These are phyloP conservation scores for Tenthredo livida DNA, from an alignment of 2,888 invertebrate species.

Conservation along the genomic window DNA sequence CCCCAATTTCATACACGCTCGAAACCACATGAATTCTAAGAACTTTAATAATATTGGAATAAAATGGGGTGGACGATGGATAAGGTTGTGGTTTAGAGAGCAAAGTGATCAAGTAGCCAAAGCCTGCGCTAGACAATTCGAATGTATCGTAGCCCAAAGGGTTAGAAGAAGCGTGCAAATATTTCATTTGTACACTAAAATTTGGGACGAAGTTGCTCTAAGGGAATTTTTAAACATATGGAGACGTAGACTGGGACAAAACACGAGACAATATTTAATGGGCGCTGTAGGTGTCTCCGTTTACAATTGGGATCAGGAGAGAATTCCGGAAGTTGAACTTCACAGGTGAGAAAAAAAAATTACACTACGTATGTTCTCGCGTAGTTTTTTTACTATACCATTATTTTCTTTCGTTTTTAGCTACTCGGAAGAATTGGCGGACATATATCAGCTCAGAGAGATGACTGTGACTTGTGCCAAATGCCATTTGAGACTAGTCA, in stretches of 20 bases:
- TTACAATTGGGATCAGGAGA: conserved; percentile 83
- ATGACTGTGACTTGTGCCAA: conserved; percentile 80
- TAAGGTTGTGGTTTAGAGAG: conserved; percentile 69
- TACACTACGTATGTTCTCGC: not conserved
- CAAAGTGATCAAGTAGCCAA: conserved; percentile 68
- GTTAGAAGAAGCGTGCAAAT: conserved; percentile 83
- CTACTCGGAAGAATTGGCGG: conserved; percentile 81
- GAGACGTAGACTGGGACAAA: conserved; percentile 77
- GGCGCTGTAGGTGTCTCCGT: conserved; percentile 80
- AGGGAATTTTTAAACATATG: conserved; percentile 79
- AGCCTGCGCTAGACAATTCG: conserved; percentile 71
- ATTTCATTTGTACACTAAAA: conserved; percentile 82
- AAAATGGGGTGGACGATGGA: conserved; percentile 61
- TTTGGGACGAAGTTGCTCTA: conserved; percentile 83
- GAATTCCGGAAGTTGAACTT: conserved; percentile 81
- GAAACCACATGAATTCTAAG: conserved; percentile 56
- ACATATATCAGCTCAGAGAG: conserved; percentile 79
- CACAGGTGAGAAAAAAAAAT: conserved; percentile 72
- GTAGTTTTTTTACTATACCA: not conserved
- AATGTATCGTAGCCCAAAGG: conserved; percentile 80
- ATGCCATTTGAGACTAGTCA: conserved; percentile 78
- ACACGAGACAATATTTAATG: conserved; percentile 80
- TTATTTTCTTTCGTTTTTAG: conserved; percentile 64
- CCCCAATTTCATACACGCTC: conserved; percentile 41
- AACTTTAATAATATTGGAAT: conserved; percentile 62